Evolutionary conservation across 2,888 invertebrate species (phyloP).

Genomic region (Agrochola circellaris): DNA sequence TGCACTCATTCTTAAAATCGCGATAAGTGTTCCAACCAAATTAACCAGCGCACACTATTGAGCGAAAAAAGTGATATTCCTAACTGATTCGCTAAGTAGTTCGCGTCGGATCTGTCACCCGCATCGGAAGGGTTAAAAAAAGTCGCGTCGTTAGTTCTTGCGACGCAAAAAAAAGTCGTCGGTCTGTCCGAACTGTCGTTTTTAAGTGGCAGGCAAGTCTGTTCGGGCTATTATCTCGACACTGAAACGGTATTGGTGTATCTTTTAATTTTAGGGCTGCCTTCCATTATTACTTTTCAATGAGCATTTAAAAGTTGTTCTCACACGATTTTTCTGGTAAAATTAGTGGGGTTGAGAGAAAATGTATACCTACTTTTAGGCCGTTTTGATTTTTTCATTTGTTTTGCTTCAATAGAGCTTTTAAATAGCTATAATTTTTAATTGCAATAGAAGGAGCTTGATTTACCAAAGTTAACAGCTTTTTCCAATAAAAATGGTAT

Average conservation of each 20-base stretch:
- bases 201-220: slow-evolving; percentile 68
- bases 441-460: background rate
- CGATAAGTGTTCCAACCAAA: slow-evolving; percentile 39
- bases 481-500: too few relatives aligned
- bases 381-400: background rate
- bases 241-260: slow-evolving; percentile 54
- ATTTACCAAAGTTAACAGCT: too few relatives aligned
- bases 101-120: slow-evolving; percentile 75
- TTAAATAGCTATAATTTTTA: background rate
- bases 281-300: slow-evolving; percentile 51
- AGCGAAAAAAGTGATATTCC: slow-evolving; percentile 57
- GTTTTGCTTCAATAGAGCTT: background rate
- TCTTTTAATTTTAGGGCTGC: slow-evolving; percentile 56
- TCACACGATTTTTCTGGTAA: slow-evolving; percentile 9
- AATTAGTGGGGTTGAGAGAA: background rate
- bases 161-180: slow-evolving; percentile 59
- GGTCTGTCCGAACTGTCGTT: slow-evolving; percentile 66
- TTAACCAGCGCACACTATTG: slow-evolving; percentile 61
- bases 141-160: slow-evolving; percentile 64
- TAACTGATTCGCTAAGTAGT: slow-evolving; percentile 74
- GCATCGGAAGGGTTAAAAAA: slow-evolving; percentile 71
- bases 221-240: slow-evolving; percentile 63
- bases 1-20: slow-evolving; percentile 35
- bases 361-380: background rate
- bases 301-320: slow-evolving; percentile 37